Percentiles rank a stretch among this genome's conserved stretches.
These are phyloP conservation scores for Acropora tenuis DNA, from an alignment of 64 coral and sea anemone species.

Conservation along the genomic window DNA sequence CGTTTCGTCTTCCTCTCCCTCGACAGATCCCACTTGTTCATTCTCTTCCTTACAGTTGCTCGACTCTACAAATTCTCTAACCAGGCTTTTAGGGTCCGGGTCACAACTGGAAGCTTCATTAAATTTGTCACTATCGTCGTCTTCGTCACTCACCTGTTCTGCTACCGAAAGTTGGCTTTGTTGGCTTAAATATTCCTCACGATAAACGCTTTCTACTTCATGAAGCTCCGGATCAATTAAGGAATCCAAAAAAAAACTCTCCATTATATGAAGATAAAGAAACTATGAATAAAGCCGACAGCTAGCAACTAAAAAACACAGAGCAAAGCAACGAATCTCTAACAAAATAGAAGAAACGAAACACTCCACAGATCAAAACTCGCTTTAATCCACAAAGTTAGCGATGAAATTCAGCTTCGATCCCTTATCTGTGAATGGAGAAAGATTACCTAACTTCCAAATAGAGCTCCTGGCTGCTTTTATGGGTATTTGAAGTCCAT, in stretches of 20 bases:
- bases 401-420: not conserved
- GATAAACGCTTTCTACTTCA: not conserved
- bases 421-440: not conserved
- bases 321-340: not conserved
- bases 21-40: not conserved
- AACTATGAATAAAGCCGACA: not conserved
- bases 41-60: not conserved
- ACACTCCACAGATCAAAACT: slow-evolving; percentile 5
- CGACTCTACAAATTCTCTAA: not conserved
- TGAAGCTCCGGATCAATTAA: not conserved
- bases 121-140: not conserved
- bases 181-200: not conserved
- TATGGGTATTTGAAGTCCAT: not conserved
- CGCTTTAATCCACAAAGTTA: not conserved
- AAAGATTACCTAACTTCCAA: slow-evolving; percentile 5
- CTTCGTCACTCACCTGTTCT: not conserved
- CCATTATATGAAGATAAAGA: not conserved
- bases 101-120: slow-evolving; percentile 7
- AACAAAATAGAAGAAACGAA: not conserved
- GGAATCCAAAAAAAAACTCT: slow-evolving; percentile 11
- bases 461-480: not conserved
- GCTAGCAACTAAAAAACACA: not conserved
- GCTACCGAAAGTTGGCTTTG: slow-evolving; percentile 4
- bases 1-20: not conserved
- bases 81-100: not conserved